Evolutionary conservation across 2,888 invertebrate species (phyloP), one percentile per base, ranked within the genome.

Genomic region (Lepidocyrtoides sp.): DNA sequence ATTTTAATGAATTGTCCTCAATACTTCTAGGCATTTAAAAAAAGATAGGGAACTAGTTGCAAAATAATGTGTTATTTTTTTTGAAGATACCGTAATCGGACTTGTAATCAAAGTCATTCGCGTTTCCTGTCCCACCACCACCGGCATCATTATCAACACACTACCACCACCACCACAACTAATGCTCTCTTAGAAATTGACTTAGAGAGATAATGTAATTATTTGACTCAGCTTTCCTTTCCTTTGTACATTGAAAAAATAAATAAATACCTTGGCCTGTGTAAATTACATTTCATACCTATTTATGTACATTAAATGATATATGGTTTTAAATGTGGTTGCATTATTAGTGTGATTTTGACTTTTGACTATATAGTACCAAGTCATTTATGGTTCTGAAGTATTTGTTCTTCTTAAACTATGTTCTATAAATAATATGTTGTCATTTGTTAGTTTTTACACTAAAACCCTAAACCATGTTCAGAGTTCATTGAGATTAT

Each of bases 41-140:
- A n/a, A 57, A 57, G 17, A 20, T n/a, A 57, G 57, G 7, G 20
- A 57, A 57, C 2, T 57, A 20, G 57, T 36, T 36, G 20, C 20
- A 20, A 57, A 20, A 57, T 57, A 57, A 12, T 4, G 60, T 63
- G 10, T n/a, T 66, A 66, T 66, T 32, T 66, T 63, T 66, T 32
- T 66, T 26, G 66, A n/a, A 14, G 66, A 66, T 66, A 66, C 66
- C 32, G 66, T 66, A 66, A 66, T 66, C 66, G 26, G 14, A 8
- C n/a, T 66, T n/a, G 32, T 32, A 66, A 66, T 66, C 66, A 66
- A 66, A 66, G 20, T 32, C 66, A 66, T 66, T 66, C 66, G 2
- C 32, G 20, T 32, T 66, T 66, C 66, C 66, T 29, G 32, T 66
- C 60, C 8, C 57, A 57, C 20, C 57, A 20, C 8, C 60, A 26